phyloP scores from a whole-genome alignment of 1,140 invertebrate genomes.

The Rhopalosiphum padi region DNA sequence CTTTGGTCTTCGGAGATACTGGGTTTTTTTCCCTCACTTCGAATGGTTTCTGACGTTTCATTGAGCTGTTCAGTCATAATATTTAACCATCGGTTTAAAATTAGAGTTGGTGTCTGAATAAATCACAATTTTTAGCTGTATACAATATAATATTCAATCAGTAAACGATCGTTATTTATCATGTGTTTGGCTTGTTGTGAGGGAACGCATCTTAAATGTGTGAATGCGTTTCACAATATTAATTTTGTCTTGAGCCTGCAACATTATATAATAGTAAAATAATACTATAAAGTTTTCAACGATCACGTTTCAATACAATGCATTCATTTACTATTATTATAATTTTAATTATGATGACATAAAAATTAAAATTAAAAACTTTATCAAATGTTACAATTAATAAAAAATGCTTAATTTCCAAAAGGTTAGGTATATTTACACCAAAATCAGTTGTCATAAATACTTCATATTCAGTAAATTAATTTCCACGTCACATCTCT shows the following conservation, averaged over 20 bases:
- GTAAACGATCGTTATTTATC: not conserved
- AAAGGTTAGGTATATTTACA: not conserved
- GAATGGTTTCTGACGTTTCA: not conserved
- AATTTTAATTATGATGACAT: not conserved
- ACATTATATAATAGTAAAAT: not conserved
- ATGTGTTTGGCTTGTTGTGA: not conserved
- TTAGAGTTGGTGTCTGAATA: not conserved
- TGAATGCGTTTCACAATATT: not conserved
- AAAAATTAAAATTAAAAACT: not conserved
- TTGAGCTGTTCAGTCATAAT: not conserved
- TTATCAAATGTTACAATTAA: too few species aligned
- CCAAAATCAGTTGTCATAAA: not conserved
- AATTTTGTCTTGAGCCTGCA: not conserved
- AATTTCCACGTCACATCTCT: too few species aligned
- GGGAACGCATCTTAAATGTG: not conserved
- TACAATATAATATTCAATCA: not conserved
- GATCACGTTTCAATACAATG: not conserved
- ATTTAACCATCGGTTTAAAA: not conserved
- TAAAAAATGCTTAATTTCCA: too few species aligned
- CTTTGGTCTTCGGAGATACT: not conserved
- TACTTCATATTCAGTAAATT: not conserved
- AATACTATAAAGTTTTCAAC: not conserved
- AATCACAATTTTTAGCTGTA: not conserved
- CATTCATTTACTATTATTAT: not conserved
- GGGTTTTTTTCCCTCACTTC: not conserved